Evolutionary conservation across 1,140 invertebrate genomes (phyloP).

Genomic region (Tribolium castaneum): DNA sequence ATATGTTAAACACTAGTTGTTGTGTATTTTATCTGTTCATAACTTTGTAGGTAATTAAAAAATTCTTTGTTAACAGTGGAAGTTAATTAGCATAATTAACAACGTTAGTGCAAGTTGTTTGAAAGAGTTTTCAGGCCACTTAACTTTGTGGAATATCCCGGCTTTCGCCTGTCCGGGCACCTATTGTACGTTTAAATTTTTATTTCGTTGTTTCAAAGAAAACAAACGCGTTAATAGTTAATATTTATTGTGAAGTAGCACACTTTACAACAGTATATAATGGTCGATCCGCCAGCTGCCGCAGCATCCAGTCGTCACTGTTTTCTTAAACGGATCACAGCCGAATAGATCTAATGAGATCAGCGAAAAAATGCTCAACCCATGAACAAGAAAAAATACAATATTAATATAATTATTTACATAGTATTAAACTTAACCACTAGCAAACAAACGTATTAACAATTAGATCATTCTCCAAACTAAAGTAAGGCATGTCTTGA

Average conservation of each 20-base stretch:
- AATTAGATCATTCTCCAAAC: conserved; percentile 40
- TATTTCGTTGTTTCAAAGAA: neutral
- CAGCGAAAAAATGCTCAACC: conserved; percentile 48
- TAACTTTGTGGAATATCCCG: neutral
- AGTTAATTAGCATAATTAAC: neutral
- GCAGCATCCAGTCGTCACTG: conserved; percentile 47
- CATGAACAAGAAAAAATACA: conserved; percentile 41
- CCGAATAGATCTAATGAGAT: conserved; percentile 52
- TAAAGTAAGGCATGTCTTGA: conserved; percentile 35
- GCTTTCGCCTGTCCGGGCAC: neutral
- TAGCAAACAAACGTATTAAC: conserved; percentile 41
- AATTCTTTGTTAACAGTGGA: neutral
- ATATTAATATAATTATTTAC: conserved; percentile 51
- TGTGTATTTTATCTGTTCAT: too few species aligned
- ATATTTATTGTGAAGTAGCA: conserved; percentile 52
- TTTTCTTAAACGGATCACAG: conserved; percentile 51
- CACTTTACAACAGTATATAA: conserved; percentile 48
- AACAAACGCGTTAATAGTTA: conserved; percentile 39
- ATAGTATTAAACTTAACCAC: conserved; percentile 47
- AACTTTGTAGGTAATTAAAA: neutral
- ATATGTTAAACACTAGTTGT: too few species aligned
- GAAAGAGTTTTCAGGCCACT: neutral
- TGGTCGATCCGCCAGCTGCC: conserved; percentile 49
- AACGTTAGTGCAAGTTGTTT: neutral
- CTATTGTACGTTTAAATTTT: neutral